Evolutionary conservation across 1,140 invertebrate genomes (phyloP).

Genomic region (Hyphantria cunea): DNA sequence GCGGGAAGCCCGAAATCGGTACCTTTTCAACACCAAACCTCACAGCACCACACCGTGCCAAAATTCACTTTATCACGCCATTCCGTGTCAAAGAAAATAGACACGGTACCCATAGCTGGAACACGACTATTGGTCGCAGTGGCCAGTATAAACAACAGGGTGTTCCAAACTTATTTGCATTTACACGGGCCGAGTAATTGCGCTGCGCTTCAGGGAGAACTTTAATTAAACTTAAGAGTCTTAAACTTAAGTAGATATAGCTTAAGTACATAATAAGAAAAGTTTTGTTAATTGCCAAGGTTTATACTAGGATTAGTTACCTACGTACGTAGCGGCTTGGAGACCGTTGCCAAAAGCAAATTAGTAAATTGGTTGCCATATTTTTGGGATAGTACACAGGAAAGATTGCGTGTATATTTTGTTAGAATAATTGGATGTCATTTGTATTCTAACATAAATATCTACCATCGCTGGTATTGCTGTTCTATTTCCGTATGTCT

Average conservation of each 20-base stretch:
- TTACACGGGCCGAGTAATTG: constrained; percentile 79
- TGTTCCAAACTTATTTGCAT: constrained; percentile 78
- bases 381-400: constrained; percentile 1
- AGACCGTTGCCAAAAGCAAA: constrained; percentile 26
- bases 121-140: constrained; percentile 46
- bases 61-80: constrained; percentile 1
- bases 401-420: constrained; percentile 3
- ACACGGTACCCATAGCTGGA: constrained; percentile 44
- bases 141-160: constrained; percentile 66
- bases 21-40: constrained; percentile 12
- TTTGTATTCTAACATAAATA: constrained; percentile 24
- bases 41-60: constrained; percentile 23
- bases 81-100: constrained; percentile 6
- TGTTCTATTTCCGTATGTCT: constrained; percentile 10
- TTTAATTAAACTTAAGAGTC: constrained; percentile 77
- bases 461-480: constrained; percentile 5
- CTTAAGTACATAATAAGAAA: constrained; percentile 64
- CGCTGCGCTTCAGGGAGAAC: constrained; percentile 74
- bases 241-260: constrained; percentile 67
- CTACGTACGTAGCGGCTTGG: constrained; percentile 16
- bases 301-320: constrained; percentile 30
- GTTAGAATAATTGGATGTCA: constrained; percentile 11
- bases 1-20: constrained; percentile 29
- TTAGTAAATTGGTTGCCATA: constrained; percentile 23
- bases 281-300: constrained; percentile 51